Conservation (phyloP, 2,797 vertebrate genomes). For the Echiichthys vipera region DNA sequence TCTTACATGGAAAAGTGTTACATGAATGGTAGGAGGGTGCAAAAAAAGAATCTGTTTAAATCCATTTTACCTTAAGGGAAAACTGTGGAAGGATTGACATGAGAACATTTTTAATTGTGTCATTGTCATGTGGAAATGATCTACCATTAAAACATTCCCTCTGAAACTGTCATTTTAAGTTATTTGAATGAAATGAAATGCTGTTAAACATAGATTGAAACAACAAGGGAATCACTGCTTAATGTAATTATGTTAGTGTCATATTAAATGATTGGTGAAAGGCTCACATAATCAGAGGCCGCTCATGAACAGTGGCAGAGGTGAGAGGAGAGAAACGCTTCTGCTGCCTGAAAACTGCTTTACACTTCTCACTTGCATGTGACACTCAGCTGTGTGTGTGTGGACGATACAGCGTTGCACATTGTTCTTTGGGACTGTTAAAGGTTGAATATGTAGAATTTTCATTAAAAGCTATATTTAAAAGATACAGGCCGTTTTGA, state of each 20-base stretch:
- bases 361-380: too few relatives aligned
- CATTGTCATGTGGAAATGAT: slow-evolving; percentile 85
- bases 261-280: background rate
- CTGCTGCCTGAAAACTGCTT: too few relatives aligned
- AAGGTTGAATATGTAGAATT: too few relatives aligned
- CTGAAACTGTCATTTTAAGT: slow-evolving; percentile 71
- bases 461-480: too few relatives aligned
- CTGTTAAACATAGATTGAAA: background rate
- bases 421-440: too few relatives aligned
- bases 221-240: background rate
- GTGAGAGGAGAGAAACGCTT: too few relatives aligned
- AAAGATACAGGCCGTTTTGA: too few relatives aligned
- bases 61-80: slow-evolving; percentile 74
- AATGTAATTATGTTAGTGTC: background rate
- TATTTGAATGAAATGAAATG: slow-evolving; percentile 28
- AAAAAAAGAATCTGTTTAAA: slow-evolving; percentile 63
- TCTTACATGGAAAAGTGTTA: slow-evolving; percentile 87
- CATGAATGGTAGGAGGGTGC: slow-evolving; percentile 71
- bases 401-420: too few relatives aligned
- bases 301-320: too few relatives aligned
- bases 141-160: slow-evolving; percentile 90
- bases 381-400: too few relatives aligned
- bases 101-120: slow-evolving; percentile 82
- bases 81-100: slow-evolving; percentile 75
- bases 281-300: too few relatives aligned